phyloP scores from a whole-genome alignment of 2,888 invertebrate genomes.

The Epistrophe eligans region DNA sequence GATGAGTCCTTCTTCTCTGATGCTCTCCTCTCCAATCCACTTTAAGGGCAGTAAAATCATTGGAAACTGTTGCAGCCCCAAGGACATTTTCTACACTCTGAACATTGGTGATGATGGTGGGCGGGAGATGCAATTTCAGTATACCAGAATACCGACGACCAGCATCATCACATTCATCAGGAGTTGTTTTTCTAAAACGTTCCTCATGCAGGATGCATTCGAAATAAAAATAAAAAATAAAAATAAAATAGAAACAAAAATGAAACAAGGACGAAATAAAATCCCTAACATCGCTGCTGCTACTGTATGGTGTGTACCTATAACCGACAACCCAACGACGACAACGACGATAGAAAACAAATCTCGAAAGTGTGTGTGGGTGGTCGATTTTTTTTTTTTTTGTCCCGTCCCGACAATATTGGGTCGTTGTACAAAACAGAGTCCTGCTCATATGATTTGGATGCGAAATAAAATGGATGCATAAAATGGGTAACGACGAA shows the following conservation, averaged over 20 bases:
- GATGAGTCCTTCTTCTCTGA: background rate
- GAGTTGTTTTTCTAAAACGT: constrained; percentile 64
- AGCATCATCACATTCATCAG: constrained; percentile 45
- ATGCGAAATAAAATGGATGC: constrained; percentile 5
- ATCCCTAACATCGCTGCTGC: constrained; percentile 25
- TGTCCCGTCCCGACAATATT: constrained; percentile 32
- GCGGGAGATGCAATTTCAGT: constrained; percentile 14
- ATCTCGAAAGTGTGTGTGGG: constrained; percentile 50
- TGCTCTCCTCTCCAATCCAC: background rate
- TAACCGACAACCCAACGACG: background rate
- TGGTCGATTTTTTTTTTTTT: background rate
- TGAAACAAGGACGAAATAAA: constrained; percentile 22
- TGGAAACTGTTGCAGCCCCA: constrained; percentile 62
- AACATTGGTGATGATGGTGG: constrained; percentile 23
- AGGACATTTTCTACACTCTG: constrained; percentile 67
- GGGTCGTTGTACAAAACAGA: constrained; percentile 28
- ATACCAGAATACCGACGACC: constrained; percentile 30
- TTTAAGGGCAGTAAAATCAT: constrained; percentile 39
- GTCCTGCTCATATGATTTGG: constrained; percentile 5
- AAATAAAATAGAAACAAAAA: constrained; percentile 13
- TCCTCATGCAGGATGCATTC: constrained; percentile 57
- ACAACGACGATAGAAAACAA: constrained; percentile 55
- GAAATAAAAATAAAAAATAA: background rate
- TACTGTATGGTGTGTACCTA: background rate
- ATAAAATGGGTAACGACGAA: background rate